Base-by-base conservation (phyloP, 2,888 invertebrate genomes). In the Acanthosepion pharaonis region DNA sequence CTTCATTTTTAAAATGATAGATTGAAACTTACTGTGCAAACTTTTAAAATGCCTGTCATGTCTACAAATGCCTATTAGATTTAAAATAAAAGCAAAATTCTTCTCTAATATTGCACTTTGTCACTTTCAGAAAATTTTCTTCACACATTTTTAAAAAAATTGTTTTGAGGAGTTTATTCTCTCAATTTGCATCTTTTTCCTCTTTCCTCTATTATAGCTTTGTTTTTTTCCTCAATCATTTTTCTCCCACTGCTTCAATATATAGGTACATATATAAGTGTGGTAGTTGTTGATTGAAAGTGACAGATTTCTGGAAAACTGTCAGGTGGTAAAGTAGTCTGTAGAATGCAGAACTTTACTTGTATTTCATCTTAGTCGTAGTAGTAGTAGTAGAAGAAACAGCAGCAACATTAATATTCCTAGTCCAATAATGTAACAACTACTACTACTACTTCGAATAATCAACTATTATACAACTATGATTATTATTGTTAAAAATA, bases 1-100 rank as follows among this genome's bases (percentile, higher is more conserved):
- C 78, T 78, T 78, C 78, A 78, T 78, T 78, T 78, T 78, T n/a
- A n/a, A 78, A 78, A 78, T 78, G 78, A 78, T 33, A 78, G 15
- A 78, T 78, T 8, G 4, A 78, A 18, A 78, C n/a, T n/a, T n/a
- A 78, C 78, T 33, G n/a, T 23, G n/a, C 18, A 33, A 33, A 78
- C n/a, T 78, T 78, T 78, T 78, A 33, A 78, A 78, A 78, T n/a
- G n/a, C n/a, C 33, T 78, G 78, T 78, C 78, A 78, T 78, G 78
- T 33, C 78, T n/a, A 33, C 78, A 78, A 78, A 33, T 78, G 78
- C 33, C 11, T 15, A 15, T 78, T 18, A 33, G 78, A 33, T 78
- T 78, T n/a, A 9, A 1, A n/a, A 28, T 11, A 78, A n/a, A 78
- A n/a, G 2, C n/a, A 15, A 78, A 78, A 78, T 11, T 78, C n/a